Conservation (phyloP, 2,797 vertebrate species). For the Melanotaenia boesemani region DNA sequence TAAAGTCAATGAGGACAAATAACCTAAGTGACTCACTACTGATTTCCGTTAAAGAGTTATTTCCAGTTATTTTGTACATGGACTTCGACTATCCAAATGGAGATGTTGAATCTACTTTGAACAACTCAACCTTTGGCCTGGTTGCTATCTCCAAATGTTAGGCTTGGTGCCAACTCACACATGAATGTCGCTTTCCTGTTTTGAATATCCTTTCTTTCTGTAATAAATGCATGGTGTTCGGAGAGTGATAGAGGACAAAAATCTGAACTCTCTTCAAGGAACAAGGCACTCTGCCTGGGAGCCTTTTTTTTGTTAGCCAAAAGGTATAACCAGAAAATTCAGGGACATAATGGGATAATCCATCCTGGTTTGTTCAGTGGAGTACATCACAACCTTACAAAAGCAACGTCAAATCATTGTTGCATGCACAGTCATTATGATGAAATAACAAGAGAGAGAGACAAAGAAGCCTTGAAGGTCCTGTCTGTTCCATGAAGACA, state of each 20-base stretch:
- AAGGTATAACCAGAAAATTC: slow-evolving; percentile 29
- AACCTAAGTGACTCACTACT: slow-evolving; percentile 42
- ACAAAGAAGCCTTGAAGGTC: slow-evolving; percentile 23
- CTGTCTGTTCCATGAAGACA: slow-evolving; percentile 19
- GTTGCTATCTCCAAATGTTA: slow-evolving; percentile 30
- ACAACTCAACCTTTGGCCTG: slow-evolving; percentile 39
- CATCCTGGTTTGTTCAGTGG: slow-evolving; percentile 6
- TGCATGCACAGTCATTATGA: background rate
- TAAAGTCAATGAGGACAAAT: slow-evolving; percentile 47
- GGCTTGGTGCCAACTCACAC: slow-evolving; percentile 37
- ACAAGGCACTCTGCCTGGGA: slow-evolving; percentile 40
- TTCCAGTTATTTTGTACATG: slow-evolving; percentile 37
- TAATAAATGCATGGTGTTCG: slow-evolving; percentile 41
- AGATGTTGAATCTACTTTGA: slow-evolving; percentile 29
- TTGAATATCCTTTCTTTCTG: slow-evolving; percentile 11
- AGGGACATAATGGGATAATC: slow-evolving; percentile 39
- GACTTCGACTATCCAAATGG: slow-evolving; percentile 26
- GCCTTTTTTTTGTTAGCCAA: background rate
- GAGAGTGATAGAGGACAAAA: slow-evolving; percentile 35
- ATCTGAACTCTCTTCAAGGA: slow-evolving; percentile 32
- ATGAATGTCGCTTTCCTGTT: slow-evolving; percentile 18
- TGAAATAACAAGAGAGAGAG: slow-evolving; percentile 25
- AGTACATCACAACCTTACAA: slow-evolving; percentile 15
- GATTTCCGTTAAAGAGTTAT: slow-evolving; percentile 34
- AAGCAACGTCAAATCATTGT: slow-evolving; percentile 15